A percentile compares a stretch with the other conserved stretches of the same genome.
Evolutionary conservation across 2,797 vertebrate species (phyloP).

Genomic region (Fundulus diaphanus): DNA sequence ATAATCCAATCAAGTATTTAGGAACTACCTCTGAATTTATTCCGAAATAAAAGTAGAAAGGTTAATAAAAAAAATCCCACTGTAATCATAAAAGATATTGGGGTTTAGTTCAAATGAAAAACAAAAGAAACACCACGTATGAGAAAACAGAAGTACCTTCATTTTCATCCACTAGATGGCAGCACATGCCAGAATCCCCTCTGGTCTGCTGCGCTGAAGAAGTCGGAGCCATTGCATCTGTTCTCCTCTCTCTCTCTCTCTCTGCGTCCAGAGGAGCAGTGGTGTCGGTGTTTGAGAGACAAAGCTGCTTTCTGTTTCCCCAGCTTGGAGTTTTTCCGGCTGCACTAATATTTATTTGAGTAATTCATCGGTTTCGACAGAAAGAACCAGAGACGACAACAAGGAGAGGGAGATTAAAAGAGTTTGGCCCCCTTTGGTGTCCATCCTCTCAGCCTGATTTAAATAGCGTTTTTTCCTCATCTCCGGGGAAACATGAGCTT

Average conservation of each 20-base stretch:
- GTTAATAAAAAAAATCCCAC: neutral
- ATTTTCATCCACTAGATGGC: constrained; percentile 39
- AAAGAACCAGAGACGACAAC: constrained; percentile 20
- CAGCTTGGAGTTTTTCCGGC: neutral
- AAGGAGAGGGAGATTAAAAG: constrained; percentile 26
- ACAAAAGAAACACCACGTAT: neutral
- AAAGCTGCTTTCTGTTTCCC: neutral
- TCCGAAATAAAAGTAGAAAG: too few relatives aligned
- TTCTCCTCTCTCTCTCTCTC: too few relatives aligned
- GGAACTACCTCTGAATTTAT: too few relatives aligned
- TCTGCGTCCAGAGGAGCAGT: constrained; percentile 50
- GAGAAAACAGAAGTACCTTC: neutral
- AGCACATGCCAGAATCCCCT: constrained; percentile 10
- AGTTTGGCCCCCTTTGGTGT: constrained; percentile 35
- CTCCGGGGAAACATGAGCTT: constrained; percentile 82
- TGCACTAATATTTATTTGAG: neutral
- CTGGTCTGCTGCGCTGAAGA: constrained; percentile 53
- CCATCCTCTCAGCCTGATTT: constrained; percentile 36
- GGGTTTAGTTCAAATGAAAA: neutral
- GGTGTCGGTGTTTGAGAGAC: neutral
- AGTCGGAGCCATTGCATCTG: constrained; percentile 56
- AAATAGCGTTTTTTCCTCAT: constrained; percentile 30
- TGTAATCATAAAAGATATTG: neutral
- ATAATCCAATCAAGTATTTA: too few relatives aligned
- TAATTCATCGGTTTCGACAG: neutral